Evolutionary conservation across 2,888 invertebrate genomes (phyloP), one percentile per base, ranked within the genome.

Genomic region (Apoderus coryli): DNA sequence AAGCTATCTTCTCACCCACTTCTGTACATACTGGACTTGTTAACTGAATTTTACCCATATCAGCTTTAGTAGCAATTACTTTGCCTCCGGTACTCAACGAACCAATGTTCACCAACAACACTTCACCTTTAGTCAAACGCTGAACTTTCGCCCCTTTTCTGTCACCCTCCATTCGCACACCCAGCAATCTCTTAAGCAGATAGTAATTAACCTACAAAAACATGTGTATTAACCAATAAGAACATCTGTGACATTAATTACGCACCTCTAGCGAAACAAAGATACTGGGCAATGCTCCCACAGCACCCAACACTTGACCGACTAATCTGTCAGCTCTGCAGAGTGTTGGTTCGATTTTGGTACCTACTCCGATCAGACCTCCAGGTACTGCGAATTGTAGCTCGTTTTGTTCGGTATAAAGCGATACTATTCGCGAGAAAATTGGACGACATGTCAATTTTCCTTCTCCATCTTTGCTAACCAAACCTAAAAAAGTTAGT

Each of bases 21-120:
- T 98, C 96, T 6, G 98, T 98, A 60, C 98, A 99, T 4, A 98
- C 98, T 2, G 98, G 98, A 60, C 85, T 92, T 13, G 90, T 95
- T 33, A 96, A 70, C 28, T 85, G 79, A 44, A 98, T 93, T 64
- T 96, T 98, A 13, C 95, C 93, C 61, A 96, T 77, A 72, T 96
- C 95, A 43, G 82, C 89, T 54, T 79, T 89, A 1, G 93, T 90
- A 2, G 93, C 95, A 28, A 88, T 65, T 9, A 96, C 95, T 40
- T 90, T 70, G 3, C 95, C 96, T 22, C 98, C 98, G 16, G 96
- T 98, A 48, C 96, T 95, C 44, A 99, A 64, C 0, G 98, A 98
- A 12, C 98, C 98, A 53, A 98, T 99, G 62, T 99, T 99, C 14
- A 98, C 93, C 60, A 99, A 69, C 38, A 98, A 63, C 31, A 82